A percentile compares a stretch with the other conserved stretches of the same genome.
These are phyloP conservation scores for Globodera ellingtonae DNA, from an alignment of 1,140 invertebrate species.

Conservation along the genomic window DNA sequence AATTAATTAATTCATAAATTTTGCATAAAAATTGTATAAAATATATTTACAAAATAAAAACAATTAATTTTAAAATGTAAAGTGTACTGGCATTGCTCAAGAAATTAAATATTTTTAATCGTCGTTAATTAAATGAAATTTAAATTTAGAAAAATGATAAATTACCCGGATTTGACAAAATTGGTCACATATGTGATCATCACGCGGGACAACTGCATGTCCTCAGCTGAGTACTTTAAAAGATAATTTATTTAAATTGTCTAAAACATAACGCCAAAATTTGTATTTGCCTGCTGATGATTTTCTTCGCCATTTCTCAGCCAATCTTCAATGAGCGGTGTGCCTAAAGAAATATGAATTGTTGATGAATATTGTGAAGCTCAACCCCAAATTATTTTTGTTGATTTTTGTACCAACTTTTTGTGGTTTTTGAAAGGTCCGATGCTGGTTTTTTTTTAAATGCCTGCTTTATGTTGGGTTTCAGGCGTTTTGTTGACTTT, in stretches of 20 bases:
- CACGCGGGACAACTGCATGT: slow-evolving; percentile 83
- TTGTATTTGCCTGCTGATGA: background rate
- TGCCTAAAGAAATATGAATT: slow-evolving; percentile 31
- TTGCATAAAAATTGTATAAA: background rate
- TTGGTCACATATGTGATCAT: slow-evolving; percentile 94
- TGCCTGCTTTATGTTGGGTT: too few species aligned
- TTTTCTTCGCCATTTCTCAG: background rate
- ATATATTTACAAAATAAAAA: background rate
- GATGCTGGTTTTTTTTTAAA: too few species aligned
- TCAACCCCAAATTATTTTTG: too few species aligned
- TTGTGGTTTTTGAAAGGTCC: too few species aligned
- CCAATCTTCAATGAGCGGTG: slow-evolving; percentile 67
- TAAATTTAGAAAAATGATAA: slow-evolving; percentile 11
- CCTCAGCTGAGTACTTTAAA: slow-evolving; percentile 84
- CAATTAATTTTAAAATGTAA: background rate
- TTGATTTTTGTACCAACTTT: too few species aligned
- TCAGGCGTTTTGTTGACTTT: too few species aligned
- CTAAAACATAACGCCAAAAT: slow-evolving; percentile 14
- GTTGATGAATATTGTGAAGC: too few species aligned
- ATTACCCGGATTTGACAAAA: slow-evolving; percentile 94
- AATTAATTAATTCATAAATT: too few species aligned
- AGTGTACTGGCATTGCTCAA: too few species aligned
- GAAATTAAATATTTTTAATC: too few species aligned
- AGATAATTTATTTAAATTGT: slow-evolving; percentile 67
- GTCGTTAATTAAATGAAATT: slow-evolving; percentile 9